Percentiles rank a stretch among this genome's conserved stretches.
Evolutionary conservation across 2,888 invertebrate genomes (phyloP).

Genomic region (Stegana nigrithorax): DNA sequence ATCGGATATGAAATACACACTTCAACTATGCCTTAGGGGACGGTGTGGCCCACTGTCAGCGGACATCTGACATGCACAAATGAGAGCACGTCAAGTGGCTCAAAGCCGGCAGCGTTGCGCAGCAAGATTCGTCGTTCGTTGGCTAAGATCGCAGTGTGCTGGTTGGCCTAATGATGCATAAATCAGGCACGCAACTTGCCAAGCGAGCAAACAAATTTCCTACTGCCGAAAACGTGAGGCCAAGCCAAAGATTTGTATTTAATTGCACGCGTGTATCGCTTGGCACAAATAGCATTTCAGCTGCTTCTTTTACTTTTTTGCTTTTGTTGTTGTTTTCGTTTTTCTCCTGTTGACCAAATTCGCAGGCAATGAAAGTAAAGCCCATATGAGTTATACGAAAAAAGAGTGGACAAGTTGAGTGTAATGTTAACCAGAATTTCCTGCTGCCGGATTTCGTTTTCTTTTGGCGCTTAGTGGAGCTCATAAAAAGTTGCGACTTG

Average conservation of each 20-base stretch:
- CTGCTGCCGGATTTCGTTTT: slow-evolving; percentile 38
- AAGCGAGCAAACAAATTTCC: background rate
- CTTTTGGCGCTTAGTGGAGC: slow-evolving; percentile 12
- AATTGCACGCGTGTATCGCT: slow-evolving; percentile 14
- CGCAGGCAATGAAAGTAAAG: slow-evolving; percentile 23
- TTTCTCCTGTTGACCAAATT: slow-evolving; percentile 26
- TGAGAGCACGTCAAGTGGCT: slow-evolving; percentile 55
- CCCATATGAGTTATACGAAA: too few species aligned
- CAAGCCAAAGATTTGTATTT: slow-evolving; percentile 8
- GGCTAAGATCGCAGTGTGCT: too few species aligned
- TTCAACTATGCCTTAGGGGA: too few species aligned
- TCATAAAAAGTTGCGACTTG: background rate
- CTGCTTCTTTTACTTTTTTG: too few species aligned
- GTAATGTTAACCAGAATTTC: slow-evolving; percentile 57
- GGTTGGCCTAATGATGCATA: slow-evolving; percentile 62
- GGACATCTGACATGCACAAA: too few species aligned
- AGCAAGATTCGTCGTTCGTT: too few species aligned
- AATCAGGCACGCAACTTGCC: slow-evolving; percentile 36
- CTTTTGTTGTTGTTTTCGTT: slow-evolving; percentile 42
- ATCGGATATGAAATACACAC: too few species aligned
- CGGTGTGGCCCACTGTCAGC: too few species aligned
- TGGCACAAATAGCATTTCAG: slow-evolving; percentile 41
- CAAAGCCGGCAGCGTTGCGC: slow-evolving; percentile 51
- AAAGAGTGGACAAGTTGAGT: slow-evolving; percentile 27
- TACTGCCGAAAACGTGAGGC: background rate